Percentiles rank a stretch among this genome's conserved stretches.
phyloP scores from a whole-genome alignment of 2,113 vertebrate species.

The Lophura nycthemera region DNA sequence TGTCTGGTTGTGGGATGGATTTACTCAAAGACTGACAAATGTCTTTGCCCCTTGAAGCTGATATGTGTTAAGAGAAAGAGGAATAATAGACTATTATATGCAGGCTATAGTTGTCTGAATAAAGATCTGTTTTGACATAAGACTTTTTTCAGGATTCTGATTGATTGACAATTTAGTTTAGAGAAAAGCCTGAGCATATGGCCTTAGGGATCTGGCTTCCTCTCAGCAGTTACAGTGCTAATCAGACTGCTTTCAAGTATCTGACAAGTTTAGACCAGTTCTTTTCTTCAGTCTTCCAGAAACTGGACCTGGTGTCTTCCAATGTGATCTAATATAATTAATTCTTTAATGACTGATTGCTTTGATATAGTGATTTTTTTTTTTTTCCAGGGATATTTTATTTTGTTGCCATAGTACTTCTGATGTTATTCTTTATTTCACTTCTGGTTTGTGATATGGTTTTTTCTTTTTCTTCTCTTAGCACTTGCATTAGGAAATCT shows the following conservation, averaged over 20 bases:
- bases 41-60: neutral
- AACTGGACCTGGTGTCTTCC: neutral
- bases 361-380: neutral
- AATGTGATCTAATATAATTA: neutral
- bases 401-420: neutral
- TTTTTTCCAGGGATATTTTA: neutral
- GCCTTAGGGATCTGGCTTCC: slow-evolving; percentile 13
- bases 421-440: neutral
- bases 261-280: neutral
- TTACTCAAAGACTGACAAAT: neutral
- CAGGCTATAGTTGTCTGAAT: neutral
- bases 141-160: neutral
- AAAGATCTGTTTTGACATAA: slow-evolving; percentile 22
- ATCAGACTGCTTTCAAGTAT: slow-evolving; percentile 7
- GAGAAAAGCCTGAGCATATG: slow-evolving; percentile 32
- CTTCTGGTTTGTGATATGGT: neutral
- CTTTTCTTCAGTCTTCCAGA: neutral
- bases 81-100: neutral
- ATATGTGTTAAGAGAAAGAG: neutral
- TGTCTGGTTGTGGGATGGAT: neutral
- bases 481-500: neutral
- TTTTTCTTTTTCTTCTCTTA: neutral
- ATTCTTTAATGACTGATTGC: neutral
- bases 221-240: neutral
- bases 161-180: slow-evolving; percentile 57